Percentiles rank a stretch among this genome's conserved stretches.
These are phyloP conservation scores for Oxyteleia sp. DNA, from an alignment of 2,888 invertebrate genomes.

Conservation along the genomic window DNA sequence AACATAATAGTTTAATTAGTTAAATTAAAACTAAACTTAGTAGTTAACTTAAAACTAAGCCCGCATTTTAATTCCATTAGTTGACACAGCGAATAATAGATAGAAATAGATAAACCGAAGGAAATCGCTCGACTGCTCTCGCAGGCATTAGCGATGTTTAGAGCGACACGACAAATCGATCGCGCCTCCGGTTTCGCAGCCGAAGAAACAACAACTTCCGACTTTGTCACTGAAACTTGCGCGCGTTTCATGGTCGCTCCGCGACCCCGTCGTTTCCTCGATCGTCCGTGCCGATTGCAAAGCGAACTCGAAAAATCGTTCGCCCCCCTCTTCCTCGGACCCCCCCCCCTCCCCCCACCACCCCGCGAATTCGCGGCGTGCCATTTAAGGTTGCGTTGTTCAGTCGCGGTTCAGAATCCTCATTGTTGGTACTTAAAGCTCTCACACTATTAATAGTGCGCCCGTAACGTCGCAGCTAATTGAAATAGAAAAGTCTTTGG, in stretches of 20 bases:
- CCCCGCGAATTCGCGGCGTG: no score
- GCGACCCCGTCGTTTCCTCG: background rate
- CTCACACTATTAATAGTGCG: constrained; percentile 61
- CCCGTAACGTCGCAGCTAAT: constrained; percentile 56
- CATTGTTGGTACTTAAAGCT: constrained; percentile 63
- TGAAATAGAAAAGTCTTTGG: constrained; percentile 64
- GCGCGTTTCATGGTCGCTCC: constrained; percentile 49
- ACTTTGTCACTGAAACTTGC: constrained; percentile 55
- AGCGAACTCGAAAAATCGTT: background rate
- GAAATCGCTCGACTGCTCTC: background rate
- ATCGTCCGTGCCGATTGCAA: background rate
- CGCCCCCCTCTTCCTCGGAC: no score
- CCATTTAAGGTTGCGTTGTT: constrained; percentile 21
- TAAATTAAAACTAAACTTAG: no score
- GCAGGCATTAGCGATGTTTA: constrained; percentile 2
- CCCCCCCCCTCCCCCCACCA: no score
- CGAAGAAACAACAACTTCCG: constrained; percentile 32
- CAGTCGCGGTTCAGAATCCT: constrained; percentile 51
- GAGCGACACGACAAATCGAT: constrained; percentile 29
- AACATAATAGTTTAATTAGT: no score
- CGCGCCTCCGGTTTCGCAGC: constrained; percentile 6
- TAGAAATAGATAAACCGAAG: background rate
- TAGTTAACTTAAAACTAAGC: no score
- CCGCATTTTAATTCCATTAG: no score
- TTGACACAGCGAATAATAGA: no score